These are phyloP conservation scores for Theristicus caerulescens DNA, from an alignment of 2,113 vertebrate species.

Conservation along the genomic window DNA sequence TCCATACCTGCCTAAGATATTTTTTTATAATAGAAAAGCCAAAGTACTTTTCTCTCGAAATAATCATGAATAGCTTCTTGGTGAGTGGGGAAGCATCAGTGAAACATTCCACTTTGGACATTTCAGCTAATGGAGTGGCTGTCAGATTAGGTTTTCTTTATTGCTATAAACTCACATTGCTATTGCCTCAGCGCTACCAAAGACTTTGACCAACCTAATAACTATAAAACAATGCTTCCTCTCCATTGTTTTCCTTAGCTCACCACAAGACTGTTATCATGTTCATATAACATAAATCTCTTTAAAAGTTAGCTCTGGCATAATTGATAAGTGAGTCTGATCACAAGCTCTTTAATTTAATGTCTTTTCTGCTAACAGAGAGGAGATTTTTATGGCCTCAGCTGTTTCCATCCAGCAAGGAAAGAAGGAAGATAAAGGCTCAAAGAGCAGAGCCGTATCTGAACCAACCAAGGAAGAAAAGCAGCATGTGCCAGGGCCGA, in stretches of 20 bases:
- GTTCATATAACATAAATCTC: not conserved
- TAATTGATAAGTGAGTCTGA: not conserved
- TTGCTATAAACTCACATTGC: not conserved
- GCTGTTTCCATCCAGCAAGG: not conserved
- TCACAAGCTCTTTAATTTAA: not conserved
- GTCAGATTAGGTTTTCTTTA: not conserved
- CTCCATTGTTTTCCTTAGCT: not conserved
- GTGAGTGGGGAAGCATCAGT: not conserved
- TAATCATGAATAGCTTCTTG: not conserved
- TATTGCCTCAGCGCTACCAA: not conserved
- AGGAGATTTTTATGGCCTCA: not conserved
- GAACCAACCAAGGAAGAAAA: not conserved
- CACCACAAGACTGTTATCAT: not conserved
- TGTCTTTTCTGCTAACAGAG: not conserved
- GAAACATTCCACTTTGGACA: rapidly evolving
- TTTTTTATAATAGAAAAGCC: not conserved
- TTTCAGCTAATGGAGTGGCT: not conserved
- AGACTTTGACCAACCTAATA: not conserved
- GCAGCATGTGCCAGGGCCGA: not conserved
- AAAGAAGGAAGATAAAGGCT: not conserved
- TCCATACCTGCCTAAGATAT: not conserved
- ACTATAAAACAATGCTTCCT: not conserved
- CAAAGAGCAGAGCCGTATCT: not conserved
- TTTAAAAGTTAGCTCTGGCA: not conserved
- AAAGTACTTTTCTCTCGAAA: not conserved